These are phyloP conservation scores for Physocephala rufipes DNA, from an alignment of 2,888 invertebrate species.

Conservation along the genomic window DNA sequence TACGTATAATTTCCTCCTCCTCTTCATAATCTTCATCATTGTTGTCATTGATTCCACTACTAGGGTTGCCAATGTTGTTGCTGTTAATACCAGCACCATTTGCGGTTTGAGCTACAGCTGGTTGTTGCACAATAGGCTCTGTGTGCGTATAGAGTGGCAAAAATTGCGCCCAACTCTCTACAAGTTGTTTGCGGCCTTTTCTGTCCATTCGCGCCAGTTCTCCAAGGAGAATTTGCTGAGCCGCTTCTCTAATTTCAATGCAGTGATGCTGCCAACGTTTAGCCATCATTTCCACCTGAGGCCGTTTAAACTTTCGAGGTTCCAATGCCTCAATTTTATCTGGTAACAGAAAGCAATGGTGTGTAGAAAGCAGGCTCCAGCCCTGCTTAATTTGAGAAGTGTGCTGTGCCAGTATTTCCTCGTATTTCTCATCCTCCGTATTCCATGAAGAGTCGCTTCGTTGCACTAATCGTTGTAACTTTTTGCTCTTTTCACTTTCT, in stretches of 20 bases:
- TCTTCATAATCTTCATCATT: constrained; percentile 80
- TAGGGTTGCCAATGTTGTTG: constrained; percentile 29
- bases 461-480: constrained; percentile 67
- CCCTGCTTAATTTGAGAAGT: constrained; percentile 96
- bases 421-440: constrained; percentile 83
- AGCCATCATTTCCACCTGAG: constrained; percentile 97
- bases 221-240: constrained; percentile 93
- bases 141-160: constrained; percentile 87
- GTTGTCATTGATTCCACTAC: constrained; percentile 42
- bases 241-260: constrained; percentile 95
- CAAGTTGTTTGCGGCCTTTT: constrained; percentile 89
- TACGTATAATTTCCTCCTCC: constrained; percentile 84
- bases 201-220: constrained; percentile 79
- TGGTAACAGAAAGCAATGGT: constrained; percentile 95
- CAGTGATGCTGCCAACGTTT: constrained; percentile 99
- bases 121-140: constrained; percentile 76
- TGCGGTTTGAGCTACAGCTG: constrained; percentile 58
- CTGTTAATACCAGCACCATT: constrained; percentile 40
- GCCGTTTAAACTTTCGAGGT: constrained; percentile 81
- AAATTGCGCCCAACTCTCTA: constrained; percentile 96
- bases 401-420: constrained; percentile 84
- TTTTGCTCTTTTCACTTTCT: constrained; percentile 83
- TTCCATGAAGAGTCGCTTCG: constrained; percentile 70
- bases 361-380: constrained; percentile 94
- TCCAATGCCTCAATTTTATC: constrained; percentile 81